These are phyloP conservation scores for Crotalus tigris DNA, from an alignment of 2,113 vertebrate species.

Conservation along the genomic window DNA sequence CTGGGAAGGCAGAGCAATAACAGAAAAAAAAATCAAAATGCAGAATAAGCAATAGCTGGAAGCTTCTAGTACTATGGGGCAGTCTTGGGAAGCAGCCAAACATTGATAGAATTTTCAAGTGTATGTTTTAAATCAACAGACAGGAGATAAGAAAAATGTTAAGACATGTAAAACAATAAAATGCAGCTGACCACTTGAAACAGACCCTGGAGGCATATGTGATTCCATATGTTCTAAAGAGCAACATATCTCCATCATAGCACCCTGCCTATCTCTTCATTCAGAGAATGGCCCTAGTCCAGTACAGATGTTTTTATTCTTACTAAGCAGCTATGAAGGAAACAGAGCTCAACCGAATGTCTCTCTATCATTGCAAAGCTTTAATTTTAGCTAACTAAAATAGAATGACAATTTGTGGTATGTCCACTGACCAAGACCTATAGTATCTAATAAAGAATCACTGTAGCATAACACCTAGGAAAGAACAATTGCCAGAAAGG, in stretches of 20 bases:
- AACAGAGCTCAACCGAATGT: not conserved
- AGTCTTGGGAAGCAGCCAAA: not conserved
- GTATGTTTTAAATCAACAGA: not conserved
- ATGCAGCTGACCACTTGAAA: not conserved
- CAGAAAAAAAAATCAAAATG: not conserved
- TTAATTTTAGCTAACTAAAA: constrained; percentile 48
- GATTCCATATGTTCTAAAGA: not conserved
- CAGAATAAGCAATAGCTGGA: not conserved
- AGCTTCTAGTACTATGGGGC: not conserved
- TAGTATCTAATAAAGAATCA: not conserved
- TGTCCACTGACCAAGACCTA: not conserved
- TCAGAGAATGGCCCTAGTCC: not conserved
- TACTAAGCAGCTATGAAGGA: not conserved
- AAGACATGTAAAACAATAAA: not conserved
- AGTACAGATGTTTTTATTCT: not conserved
- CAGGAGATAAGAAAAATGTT: no score
- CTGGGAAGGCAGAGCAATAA: not conserved
- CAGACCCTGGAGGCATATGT: not conserved
- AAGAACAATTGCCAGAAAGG: not conserved
- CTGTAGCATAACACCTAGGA: not conserved
- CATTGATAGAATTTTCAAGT: not conserved
- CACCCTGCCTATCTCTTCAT: accelerated
- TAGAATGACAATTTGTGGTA: constrained; percentile 17
- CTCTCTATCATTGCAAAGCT: constrained; percentile 16
- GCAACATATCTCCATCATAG: accelerated